phyloP scores from a whole-genome alignment of 1,140 invertebrate genomes.

The Delia radicum region DNA sequence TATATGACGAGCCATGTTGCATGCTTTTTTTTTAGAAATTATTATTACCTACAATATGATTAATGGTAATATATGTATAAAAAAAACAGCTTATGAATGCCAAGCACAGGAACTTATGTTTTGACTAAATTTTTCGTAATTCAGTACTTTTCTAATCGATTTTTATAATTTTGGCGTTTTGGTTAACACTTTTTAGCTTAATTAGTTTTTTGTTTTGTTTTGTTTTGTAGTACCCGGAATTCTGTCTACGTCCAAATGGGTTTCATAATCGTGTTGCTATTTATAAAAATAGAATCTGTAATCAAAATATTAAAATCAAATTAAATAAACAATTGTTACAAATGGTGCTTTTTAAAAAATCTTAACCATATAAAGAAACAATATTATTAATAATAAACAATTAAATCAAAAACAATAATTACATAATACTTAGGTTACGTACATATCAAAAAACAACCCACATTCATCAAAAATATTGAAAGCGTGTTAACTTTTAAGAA shows the following conservation, averaged over 20 bases:
- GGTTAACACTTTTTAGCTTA: neutral
- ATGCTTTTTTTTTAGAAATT: neutral
- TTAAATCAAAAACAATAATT: neutral
- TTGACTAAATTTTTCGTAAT: neutral
- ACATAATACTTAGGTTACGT: too few relatives aligned
- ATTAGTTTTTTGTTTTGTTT: too few relatives aligned
- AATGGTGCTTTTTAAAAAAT: neutral
- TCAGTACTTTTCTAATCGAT: neutral
- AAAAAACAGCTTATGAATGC: too few relatives aligned
- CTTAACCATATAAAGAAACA: conserved; percentile 3
- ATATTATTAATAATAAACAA: too few relatives aligned
- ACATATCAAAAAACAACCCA: too few relatives aligned
- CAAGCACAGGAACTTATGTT: neutral
- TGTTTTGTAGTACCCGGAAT: neutral
- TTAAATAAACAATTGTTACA: conserved; percentile 14
- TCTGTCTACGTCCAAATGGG: neutral
- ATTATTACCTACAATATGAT: neutral
- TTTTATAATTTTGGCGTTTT: neutral
- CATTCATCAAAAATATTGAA: neutral
- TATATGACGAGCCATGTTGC: conserved; percentile 50
- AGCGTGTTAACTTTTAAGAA: neutral
- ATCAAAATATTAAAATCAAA: neutral
- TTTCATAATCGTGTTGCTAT: conserved; percentile 9
- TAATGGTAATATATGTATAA: too few relatives aligned
- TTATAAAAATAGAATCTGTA: conserved; percentile 1